Evolutionary conservation across 2,797 vertebrate genomes (phyloP).

Genomic region (Zonotrichia albicollis): DNA sequence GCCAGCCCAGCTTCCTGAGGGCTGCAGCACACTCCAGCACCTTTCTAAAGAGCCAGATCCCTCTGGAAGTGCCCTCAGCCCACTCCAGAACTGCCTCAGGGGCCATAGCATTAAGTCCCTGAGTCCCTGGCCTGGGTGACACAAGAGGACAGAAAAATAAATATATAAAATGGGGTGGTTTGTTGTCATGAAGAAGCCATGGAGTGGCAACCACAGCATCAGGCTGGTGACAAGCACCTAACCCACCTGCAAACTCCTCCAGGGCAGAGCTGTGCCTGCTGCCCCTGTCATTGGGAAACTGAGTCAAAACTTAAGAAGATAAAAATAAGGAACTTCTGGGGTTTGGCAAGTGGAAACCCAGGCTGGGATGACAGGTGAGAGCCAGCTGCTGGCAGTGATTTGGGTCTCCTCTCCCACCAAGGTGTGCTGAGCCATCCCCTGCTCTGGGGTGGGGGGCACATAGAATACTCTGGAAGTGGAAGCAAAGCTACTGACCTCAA

Average conservation of each 20-base stretch:
- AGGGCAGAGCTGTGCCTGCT: background rate
- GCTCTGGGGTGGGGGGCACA: rapidly evolving
- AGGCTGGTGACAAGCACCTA: background rate
- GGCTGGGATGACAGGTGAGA: background rate
- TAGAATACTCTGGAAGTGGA: background rate
- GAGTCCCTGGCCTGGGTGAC: background rate
- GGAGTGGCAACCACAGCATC: background rate
- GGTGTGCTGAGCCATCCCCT: background rate
- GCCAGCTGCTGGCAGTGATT: background rate
- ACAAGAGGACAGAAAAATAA: rapidly evolving
- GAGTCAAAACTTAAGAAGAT: background rate
- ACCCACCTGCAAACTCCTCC: background rate
- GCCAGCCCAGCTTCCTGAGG: background rate
- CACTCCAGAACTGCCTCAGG: background rate
- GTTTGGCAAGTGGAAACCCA: background rate
- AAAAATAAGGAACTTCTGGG: background rate
- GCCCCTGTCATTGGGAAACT: background rate
- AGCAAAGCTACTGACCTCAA: background rate
- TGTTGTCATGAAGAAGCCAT: background rate
- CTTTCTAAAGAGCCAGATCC: background rate
- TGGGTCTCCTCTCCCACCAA: background rate
- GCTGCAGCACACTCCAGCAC: background rate
- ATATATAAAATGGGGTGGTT: background rate
- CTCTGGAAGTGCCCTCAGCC: background rate
- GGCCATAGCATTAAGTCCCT: background rate